Percentiles rank a stretch among this genome's conserved stretches.
phyloP scores from a whole-genome alignment of 2,113 vertebrate species.

The Motacilla tschutschensis region DNA sequence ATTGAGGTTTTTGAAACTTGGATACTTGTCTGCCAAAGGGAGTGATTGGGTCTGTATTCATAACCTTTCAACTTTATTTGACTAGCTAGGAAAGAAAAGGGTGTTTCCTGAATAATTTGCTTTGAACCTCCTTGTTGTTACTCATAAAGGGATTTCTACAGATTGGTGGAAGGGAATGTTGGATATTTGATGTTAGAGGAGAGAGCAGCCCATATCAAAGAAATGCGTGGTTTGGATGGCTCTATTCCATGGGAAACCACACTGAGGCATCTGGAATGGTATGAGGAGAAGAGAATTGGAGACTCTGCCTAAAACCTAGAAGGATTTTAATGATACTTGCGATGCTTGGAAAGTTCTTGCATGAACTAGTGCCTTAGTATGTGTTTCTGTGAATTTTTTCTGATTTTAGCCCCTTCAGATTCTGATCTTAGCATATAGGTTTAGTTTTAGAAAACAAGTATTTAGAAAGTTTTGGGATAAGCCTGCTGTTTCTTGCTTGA shows the following conservation, averaged over 20 bases:
- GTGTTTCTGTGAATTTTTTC: neutral
- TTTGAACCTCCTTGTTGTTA: neutral
- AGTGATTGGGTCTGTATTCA: neutral
- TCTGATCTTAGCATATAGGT: neutral
- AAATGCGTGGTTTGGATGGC: accelerated
- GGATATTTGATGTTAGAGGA: neutral
- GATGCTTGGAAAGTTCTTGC: neutral
- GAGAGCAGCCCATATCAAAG: accelerated
- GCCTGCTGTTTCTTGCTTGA: neutral
- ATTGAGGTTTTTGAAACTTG: neutral
- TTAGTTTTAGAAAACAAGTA: neutral
- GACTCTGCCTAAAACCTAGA: neutral
- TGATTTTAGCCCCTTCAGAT: neutral
- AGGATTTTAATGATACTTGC: neutral
- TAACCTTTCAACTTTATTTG: neutral
- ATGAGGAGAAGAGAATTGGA: neutral
- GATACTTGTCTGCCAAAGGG: neutral
- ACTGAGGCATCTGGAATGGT: neutral
- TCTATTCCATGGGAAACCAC: neutral
- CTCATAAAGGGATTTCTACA: neutral
- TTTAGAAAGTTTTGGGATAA: neutral
- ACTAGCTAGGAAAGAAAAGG: neutral
- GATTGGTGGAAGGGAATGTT: accelerated
- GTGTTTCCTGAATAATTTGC: neutral
- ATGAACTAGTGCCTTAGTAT: neutral